These are phyloP conservation scores for Calonectris borealis DNA, from an alignment of 2,113 vertebrate genomes.

Conservation along the genomic window DNA sequence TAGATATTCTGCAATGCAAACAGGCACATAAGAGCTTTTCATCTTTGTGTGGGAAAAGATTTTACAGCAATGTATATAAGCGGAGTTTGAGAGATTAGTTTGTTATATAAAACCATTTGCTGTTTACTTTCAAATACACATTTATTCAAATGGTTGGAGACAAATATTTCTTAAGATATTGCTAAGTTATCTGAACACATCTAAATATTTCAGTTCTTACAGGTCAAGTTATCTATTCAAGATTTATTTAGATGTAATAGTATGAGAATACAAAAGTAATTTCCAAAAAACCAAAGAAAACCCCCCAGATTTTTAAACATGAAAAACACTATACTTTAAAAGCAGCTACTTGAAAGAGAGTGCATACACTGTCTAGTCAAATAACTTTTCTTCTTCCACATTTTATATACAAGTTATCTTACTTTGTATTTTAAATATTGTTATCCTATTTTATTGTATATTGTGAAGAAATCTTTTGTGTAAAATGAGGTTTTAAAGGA, in stretches of 20 bases:
- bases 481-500: background rate
- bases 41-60: background rate
- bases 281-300: background rate
- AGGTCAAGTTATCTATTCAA: background rate
- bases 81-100: background rate
- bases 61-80: background rate
- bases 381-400: background rate
- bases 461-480: background rate
- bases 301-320: rapidly evolving
- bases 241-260: background rate
- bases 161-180: background rate
- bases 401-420: background rate
- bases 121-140: background rate
- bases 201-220: background rate
- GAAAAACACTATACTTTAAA: background rate
- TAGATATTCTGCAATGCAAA: background rate
- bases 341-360: background rate
- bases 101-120: background rate
- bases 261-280: background rate
- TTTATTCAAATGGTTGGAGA: background rate
- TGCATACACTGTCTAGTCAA: background rate
- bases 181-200: background rate
- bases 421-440: background rate
- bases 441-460: background rate
- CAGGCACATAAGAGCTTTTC: background rate